Evolutionary conservation across 2,888 invertebrate species (phyloP).

Genomic region (Tetheella fluctuosa): DNA sequence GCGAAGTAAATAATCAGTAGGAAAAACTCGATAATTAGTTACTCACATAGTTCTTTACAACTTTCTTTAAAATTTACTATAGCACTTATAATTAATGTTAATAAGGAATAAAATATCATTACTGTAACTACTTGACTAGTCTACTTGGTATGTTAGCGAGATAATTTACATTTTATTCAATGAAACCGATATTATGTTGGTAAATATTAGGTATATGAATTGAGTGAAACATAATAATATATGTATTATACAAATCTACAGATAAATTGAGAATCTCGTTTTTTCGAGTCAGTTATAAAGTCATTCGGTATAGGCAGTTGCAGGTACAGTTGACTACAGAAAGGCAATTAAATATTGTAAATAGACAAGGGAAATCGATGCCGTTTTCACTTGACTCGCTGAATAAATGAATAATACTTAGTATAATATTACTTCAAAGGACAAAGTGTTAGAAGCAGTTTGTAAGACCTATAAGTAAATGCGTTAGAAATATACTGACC

Average conservation of each 20-base stretch:
- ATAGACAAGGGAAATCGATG: conserved; percentile 4
- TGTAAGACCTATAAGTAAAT: background rate
- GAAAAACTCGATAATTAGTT: too few species aligned
- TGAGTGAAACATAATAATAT: too few species aligned
- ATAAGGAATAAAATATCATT: too few species aligned
- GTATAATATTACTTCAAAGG: background rate
- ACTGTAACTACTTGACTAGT: too few species aligned
- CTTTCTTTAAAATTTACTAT: too few species aligned
- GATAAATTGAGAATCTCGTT: background rate
- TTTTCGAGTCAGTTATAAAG: background rate
- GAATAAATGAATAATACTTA: background rate
- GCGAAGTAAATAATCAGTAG: background rate
- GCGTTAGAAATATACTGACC: background rate
- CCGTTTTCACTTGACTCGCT: background rate
- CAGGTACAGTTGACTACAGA: background rate
- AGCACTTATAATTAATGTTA: too few species aligned
- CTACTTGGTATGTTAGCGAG: too few species aligned
- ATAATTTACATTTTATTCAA: too few species aligned
- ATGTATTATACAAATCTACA: too few species aligned
- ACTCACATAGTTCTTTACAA: too few species aligned
- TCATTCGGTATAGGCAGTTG: background rate
- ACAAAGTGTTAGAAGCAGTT: background rate
- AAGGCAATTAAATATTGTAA: conserved; percentile 4
- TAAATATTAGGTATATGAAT: too few species aligned
- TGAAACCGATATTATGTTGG: too few species aligned